Base-by-base conservation (phyloP, 2,797 vertebrate genomes). In the Pagetopsis macropterus region DNA sequence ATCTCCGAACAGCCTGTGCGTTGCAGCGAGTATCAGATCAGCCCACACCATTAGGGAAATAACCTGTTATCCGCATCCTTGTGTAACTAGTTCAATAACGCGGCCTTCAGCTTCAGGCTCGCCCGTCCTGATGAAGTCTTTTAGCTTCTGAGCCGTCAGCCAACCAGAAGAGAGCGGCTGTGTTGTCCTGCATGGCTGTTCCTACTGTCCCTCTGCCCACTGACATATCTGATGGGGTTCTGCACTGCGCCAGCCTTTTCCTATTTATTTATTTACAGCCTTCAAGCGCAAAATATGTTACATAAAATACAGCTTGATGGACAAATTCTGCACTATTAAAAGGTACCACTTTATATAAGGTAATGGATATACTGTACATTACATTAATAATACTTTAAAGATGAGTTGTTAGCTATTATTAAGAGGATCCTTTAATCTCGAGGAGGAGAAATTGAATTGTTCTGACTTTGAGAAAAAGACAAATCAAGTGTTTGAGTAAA, bases 11-110 rank as follows among this genome's bases (percentile, higher is more conserved):
- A 45, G 58, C 68, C 44, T 27, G 50, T 66, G 37, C 31, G 59
- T 17, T 17, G 41, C 51, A 57, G 45, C 43, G 49, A 43, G 5
- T 48, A 14, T 58, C 45, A 50, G 63, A 66, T 50, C 69, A 57
- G 21, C 72, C 51, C 58, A 31, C 70, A 21, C 64, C 77, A 73
- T 68, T 69, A 67, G 63, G 12, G 59, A 74, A 70, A 61, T n/a
- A 75, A 63, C 27, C 46, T 55, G 68, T 75, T 61, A 49, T 67
- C 37, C 5, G 2, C 6, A 11, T 40, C 45, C n/a, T 65, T 59
- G 41, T 67, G 9, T 21, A 71, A 49, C 65, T 56, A 19, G 67
- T 52, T 81, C 51, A 76, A 48, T 21, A 67, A 49, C 60, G 71
- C 52, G 19, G 57, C 6, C 16, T 52, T 48, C 13, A 0, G 56